phyloP scores from a whole-genome alignment of 64 coral and sea anemone species.

The Anthopleura sola region DNA sequence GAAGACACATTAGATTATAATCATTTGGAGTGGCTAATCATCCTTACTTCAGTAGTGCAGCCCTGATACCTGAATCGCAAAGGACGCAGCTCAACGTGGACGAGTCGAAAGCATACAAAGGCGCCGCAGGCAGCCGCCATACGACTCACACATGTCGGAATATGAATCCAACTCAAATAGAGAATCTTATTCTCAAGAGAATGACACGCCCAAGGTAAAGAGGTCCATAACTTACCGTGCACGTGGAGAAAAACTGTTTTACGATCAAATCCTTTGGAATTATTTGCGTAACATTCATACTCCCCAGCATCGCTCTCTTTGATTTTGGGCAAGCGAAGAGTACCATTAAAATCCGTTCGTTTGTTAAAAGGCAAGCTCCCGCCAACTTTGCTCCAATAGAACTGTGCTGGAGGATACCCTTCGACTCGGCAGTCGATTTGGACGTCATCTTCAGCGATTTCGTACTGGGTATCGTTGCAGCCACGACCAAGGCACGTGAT shows the following conservation, averaged over 20 bases:
- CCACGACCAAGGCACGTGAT: constrained; percentile 53
- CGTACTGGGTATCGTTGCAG: constrained; percentile 31
- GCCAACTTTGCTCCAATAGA: constrained; percentile 23
- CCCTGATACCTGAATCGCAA: too few relatives aligned
- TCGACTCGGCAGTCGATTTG: constrained; percentile 37
- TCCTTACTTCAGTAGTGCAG: too few relatives aligned
- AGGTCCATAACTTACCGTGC: constrained; percentile 73
- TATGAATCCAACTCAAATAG: too few relatives aligned
- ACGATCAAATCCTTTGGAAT: background rate
- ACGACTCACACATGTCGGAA: too few relatives aligned
- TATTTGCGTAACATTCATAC: constrained; percentile 60
- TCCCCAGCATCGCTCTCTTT: constrained; percentile 44
- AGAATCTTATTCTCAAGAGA: too few relatives aligned
- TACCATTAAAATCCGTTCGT: constrained; percentile 34
- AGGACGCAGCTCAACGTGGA: too few relatives aligned
- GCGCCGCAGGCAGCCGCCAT: too few relatives aligned
- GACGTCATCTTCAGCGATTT: constrained; percentile 15
- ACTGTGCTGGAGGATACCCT: constrained; percentile 45
- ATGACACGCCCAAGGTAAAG: too few relatives aligned
- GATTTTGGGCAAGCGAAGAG: constrained; percentile 27
- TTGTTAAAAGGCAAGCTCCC: background rate
- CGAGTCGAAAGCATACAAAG: too few relatives aligned
- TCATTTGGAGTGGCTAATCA: too few relatives aligned
- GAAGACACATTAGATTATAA: too few relatives aligned
- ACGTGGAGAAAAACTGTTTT: constrained; percentile 42